Conservation (phyloP, 2,797 vertebrate species). For the Sebastes itinus region DNA sequence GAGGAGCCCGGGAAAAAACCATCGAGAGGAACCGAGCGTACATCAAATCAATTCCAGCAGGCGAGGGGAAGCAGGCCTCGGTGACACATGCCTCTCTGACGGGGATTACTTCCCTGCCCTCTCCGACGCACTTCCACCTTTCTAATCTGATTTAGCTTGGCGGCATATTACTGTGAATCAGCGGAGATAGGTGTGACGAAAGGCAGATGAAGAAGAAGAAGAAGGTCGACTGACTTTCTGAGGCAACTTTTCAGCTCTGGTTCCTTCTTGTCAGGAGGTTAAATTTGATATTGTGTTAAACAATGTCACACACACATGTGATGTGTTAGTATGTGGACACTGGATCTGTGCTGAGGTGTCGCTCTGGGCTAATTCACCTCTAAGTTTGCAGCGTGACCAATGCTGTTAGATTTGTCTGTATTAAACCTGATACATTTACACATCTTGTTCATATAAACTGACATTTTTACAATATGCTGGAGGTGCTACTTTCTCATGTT, state of each 20-base stretch:
- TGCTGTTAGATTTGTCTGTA: neutral
- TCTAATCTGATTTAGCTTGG: slow-evolving; percentile 63
- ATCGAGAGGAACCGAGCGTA: slow-evolving; percentile 52
- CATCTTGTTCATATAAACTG: slow-evolving; percentile 30
- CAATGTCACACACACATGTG: slow-evolving; percentile 25
- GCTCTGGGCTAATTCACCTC: slow-evolving; percentile 35
- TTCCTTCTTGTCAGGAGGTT: slow-evolving; percentile 9
- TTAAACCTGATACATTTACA: slow-evolving; percentile 34
- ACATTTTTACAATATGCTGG: neutral
- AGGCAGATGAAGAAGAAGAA: slow-evolving; percentile 24
- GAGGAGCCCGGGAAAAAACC: slow-evolving; percentile 36
- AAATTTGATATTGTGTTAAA: slow-evolving; percentile 32
- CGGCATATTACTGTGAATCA: slow-evolving; percentile 45
- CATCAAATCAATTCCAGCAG: slow-evolving; percentile 71
- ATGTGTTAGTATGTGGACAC: slow-evolving; percentile 41
- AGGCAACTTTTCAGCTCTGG: slow-evolving; percentile 27
- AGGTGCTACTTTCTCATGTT: slow-evolving; percentile 3
- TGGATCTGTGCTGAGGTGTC: slow-evolving; percentile 15
- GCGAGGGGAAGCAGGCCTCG: slow-evolving; percentile 37
- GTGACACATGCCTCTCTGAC: slow-evolving; percentile 60
- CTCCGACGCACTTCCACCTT: slow-evolving; percentile 46
- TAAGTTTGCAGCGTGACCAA: neutral
- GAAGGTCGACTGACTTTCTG: slow-evolving; percentile 35
- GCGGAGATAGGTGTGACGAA: slow-evolving; percentile 52
- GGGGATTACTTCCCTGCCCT: slow-evolving; percentile 60